A percentile compares a stretch with the other conserved stretches of the same genome.
These are phyloP conservation scores for Henricia sp. DNA, from an alignment of 53 echinoderm and acorn worm species.

Conservation along the genomic window DNA sequence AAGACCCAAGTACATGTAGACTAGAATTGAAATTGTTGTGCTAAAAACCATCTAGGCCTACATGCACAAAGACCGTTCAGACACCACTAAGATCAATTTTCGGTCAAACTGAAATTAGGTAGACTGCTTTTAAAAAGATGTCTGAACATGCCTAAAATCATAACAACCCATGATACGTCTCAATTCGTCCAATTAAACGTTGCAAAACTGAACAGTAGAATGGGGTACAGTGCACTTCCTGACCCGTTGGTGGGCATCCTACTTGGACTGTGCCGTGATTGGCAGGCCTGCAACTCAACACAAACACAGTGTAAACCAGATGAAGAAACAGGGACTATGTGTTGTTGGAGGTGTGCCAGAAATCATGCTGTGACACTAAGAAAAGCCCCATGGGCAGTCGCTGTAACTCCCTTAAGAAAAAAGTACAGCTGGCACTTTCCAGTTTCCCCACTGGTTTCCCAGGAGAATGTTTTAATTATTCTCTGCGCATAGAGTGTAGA, in stretches of 20 bases:
- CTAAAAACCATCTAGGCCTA: too few relatives aligned
- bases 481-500: too few relatives aligned
- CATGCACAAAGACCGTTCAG: too few relatives aligned
- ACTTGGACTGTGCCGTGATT: slow-evolving; percentile 10
- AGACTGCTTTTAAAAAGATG: too few relatives aligned
- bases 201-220: not conserved
- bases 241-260: slow-evolving; percentile 35
- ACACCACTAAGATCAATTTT: too few relatives aligned
- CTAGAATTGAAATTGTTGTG: too few relatives aligned
- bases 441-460: not conserved
- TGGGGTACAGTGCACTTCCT: not conserved
- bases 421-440: slow-evolving; percentile 21
- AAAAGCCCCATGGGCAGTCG: slow-evolving; percentile 5
- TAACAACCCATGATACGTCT: not conserved
- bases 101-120: too few relatives aligned
- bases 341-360: slow-evolving; percentile 28
- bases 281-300: not conserved
- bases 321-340: not conserved
- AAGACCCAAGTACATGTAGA: too few relatives aligned
- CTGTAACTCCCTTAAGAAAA: not conserved
- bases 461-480: not conserved
- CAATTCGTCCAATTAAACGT: slow-evolving; percentile 17
- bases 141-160: too few relatives aligned
- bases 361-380: not conserved
- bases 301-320: not conserved